Percentiles rank a stretch among this genome's conserved stretches.
Conservation (phyloP, 1,140 invertebrate genomes). For the Eupristina koningsbergeri region DNA sequence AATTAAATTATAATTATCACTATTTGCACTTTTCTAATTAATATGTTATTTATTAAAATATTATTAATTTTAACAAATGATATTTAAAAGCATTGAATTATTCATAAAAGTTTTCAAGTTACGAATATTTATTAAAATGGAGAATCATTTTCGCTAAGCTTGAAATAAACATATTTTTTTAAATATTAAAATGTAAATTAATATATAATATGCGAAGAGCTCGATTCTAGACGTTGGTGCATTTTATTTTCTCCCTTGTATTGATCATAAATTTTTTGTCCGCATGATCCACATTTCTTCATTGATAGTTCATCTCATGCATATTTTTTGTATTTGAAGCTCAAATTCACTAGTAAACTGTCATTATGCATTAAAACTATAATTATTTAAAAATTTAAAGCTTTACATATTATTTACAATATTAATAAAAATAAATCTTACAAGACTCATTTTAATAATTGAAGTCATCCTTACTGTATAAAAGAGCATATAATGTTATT, state of each 20-base stretch:
- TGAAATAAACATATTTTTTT: not conserved
- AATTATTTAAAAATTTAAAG: not conserved
- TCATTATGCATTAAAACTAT: not conserved
- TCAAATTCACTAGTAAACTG: not conserved
- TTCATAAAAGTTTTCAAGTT: not conserved
- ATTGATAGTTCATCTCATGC: constrained; percentile 18
- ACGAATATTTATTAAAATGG: not conserved
- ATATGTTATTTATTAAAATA: not conserved
- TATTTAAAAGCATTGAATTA: not conserved
- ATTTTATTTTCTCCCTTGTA: constrained; percentile 38
- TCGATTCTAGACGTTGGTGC: constrained; percentile 71
- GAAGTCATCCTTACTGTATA: too few species aligned
- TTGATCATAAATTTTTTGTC: constrained; percentile 38
- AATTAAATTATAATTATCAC: not conserved
- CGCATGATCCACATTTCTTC: constrained; percentile 27
- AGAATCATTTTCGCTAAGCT: constrained; percentile 44
- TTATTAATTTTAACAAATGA: not conserved
- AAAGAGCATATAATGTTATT: too few species aligned
- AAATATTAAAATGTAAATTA: not conserved
- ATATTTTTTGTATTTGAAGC: constrained; percentile 46
- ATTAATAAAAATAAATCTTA: not conserved
- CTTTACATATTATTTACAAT: not conserved
- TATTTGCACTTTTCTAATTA: not conserved
- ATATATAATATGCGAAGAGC: constrained; percentile 55
- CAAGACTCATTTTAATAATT: not conserved